Evolutionary conservation across 2,888 invertebrate species (phyloP), one percentile per base, ranked within the genome.

Genomic region (Malacosoma neustria): DNA sequence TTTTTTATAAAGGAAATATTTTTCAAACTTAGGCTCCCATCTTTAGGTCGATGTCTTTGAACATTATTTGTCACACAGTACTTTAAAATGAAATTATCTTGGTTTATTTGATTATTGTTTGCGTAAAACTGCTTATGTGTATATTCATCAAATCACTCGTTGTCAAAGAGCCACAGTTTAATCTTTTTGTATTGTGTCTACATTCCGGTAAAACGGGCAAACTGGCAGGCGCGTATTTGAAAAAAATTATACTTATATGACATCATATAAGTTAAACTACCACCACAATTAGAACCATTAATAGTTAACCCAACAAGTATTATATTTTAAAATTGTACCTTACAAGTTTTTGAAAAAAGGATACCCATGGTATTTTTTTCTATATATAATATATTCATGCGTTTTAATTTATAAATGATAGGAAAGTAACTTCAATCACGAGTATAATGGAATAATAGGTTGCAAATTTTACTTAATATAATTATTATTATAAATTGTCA

Each of bases 111-210:
- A 15, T 15, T 15, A 15, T 4, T 15, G 1, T 15, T 15, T 15
- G 15, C 15, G 7, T n/a, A n/a, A n/a, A n/a, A n/a, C n/a, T n/a
- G n/a, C n/a, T n/a, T 15, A 15, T 15, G 7, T 15, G 15, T 15
- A 15, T 15, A 7, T 15, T 15, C 15, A 15, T 15, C 15, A 31
- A 31, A 13, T 31, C 32, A 31, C 13, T 13, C 32, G n/a, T 31
- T 31, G 32, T 13, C 12, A 31, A 31, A 1, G 4, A 31, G 32
- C 32, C 32, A 31, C 32, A 3, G 7, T 31, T 31, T 13, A 31
- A 31, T 12, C 32, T 31, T 31, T 31, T 31, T 12, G 0, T 31
- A 31, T 31, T 31, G 32, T 31, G 32, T 31, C 32, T 31, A 31
- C 4, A 31, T 13, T 31, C n/a, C 13, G 32, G 3, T 31, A 31